Evolutionary conservation across 2,888 invertebrate species (phyloP), one percentile per base, ranked within the genome.

Genomic region (Crepidodera aurea): DNA sequence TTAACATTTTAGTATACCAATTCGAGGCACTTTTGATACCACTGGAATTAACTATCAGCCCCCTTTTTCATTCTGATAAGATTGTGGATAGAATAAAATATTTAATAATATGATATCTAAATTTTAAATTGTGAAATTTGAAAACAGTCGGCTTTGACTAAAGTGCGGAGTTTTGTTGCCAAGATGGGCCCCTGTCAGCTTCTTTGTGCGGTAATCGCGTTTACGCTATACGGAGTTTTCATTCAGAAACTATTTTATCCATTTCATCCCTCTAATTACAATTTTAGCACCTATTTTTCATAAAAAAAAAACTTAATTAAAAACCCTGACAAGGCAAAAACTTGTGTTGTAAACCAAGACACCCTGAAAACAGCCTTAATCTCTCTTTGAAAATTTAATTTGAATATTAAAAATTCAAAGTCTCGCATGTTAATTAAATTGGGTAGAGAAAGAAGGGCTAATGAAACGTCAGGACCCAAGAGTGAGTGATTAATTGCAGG

Each of bases 371-470:
- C 70, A 71, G 71, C 71, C 73, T 73, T 73, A 73, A 73, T 73
- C 72, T 71, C 69, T 66, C 69, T 69, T 70, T 72, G 73, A 71
- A 73, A 73, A 71, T 73, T 73, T 71, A 79, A 80, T 80, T 80
- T 79, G 78, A 80, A 79, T 81, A 80, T 80, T 79, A 80, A 80
- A 80, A 79, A 80, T 79, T 78, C 79, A 79, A 79, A 79, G 78
- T 78, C 78, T 77, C 75, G 78, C 79, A 81, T 81, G 81, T 79
- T 81, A 81, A 82, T 82, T 81, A 81, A 81, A 81, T 81, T 80
- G 81, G 79, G 78, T 78, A 75, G 73, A 73, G 77, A 77, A 78
- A 78, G 78, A 79, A 78, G 77, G 78, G 77, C 80, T 80, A 80
- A 81, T 81, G 79, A 81, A 81, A 81, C 79, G 81, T 81, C 81